phyloP scores from a whole-genome alignment of 2,888 invertebrate genomes.

The Perdita meconis region DNA sequence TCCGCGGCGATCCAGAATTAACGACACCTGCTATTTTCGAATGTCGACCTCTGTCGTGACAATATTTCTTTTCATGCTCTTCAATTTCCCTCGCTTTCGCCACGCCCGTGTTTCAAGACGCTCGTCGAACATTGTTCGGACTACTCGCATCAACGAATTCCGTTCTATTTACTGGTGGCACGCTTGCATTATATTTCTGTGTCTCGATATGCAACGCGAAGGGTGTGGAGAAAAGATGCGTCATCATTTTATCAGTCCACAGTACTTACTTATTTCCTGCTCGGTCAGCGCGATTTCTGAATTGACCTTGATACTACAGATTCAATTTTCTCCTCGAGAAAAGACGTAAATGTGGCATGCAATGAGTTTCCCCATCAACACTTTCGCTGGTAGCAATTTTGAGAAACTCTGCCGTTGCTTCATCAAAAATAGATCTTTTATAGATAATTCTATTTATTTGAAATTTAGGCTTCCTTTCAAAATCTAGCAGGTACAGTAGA shows the following conservation, averaged over 20 bases:
- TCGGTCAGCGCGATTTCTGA: background rate
- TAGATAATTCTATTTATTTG: no score
- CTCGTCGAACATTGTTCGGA: constrained; percentile 14
- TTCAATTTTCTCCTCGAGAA: constrained; percentile 1
- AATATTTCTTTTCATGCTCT: constrained; percentile 47
- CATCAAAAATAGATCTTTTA: no score
- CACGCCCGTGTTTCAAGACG: background rate
- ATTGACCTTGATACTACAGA: background rate
- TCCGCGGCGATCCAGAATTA: constrained; percentile 60
- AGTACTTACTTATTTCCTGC: background rate
- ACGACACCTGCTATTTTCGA: constrained; percentile 63
- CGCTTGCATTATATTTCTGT: background rate
- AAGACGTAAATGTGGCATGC: background rate
- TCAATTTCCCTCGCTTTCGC: constrained; percentile 7
- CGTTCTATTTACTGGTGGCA: background rate
- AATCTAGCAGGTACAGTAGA: no score
- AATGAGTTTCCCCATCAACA: background rate
- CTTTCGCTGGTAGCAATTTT: background rate
- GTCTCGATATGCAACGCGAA: background rate
- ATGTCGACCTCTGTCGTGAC: constrained; percentile 46
- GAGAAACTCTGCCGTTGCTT: no score
- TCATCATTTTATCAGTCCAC: background rate
- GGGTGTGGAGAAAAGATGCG: background rate
- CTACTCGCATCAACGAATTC: constrained; percentile 8
- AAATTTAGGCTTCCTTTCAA: no score